Base-by-base conservation (phyloP, 2,888 invertebrate genomes). In the Ctena decussata region DNA sequence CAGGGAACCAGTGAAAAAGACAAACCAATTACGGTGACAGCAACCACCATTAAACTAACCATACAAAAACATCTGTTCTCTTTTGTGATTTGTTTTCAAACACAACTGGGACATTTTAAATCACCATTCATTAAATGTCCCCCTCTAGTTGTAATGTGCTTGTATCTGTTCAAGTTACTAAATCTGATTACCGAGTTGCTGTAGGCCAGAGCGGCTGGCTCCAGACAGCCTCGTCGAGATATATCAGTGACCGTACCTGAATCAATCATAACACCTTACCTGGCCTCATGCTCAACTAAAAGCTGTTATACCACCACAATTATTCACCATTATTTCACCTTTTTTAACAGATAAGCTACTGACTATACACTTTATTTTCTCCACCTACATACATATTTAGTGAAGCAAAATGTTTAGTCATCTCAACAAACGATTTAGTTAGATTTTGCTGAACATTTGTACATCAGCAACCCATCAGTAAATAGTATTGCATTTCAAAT, bases 11-110 rank as follows among this genome's bases (percentile, higher is more conserved):
- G 8, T 6, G 27, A 60, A 60, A 21, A 30, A 30, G 27, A 24
- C 5, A 18, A 11, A 3, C 11, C 60, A 60, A 60, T 60, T 60
- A 60, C 18, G 6, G 60, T 60, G 60, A 60, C 27, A 27, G 60
- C 6, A 60, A 60, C 27, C 27, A 60, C 60, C 60, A 60, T 60
- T 60, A 60, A 60, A 60, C 27, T 60, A 60, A 60, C 60, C 60
- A 27, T 60, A 60, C 15, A 21, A 60, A 60, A 60, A 60, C 60
- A 60, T 60, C 60, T 60, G 60, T 60, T 60, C 24, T 6, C 60
- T 60, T 60, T 60, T 60, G 60, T 60, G 24, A 60, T 60, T 30
- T 60, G 60, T 60, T 60, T 60, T 60, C 60, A 60, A 60, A 60
- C 60, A 60, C 53, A n/a, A 53, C 53, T 18, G 53, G 53, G 53